Evolutionary conservation across 2,797 vertebrate genomes (phyloP), one percentile per base, ranked within the genome.

Genomic region (Epinephelus coioides): DNA sequence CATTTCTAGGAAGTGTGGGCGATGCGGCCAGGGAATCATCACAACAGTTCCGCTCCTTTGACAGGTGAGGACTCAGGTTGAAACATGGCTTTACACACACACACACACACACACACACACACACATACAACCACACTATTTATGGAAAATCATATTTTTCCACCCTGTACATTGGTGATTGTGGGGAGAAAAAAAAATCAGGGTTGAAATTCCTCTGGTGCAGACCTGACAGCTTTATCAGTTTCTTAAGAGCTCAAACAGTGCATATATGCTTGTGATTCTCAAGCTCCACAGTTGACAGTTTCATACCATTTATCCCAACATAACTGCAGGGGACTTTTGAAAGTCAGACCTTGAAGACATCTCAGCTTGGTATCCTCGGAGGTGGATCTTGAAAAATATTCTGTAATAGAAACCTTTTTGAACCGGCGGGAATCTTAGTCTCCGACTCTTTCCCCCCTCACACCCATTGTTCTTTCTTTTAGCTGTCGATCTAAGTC

Each of bases 1-100:
- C 96, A 6, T 98, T 98, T 84, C 94, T 98, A 2, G 97, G 97
- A 46, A 83, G 91, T n/a, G 89, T 96, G 61, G 94, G 95, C 0
- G 96, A 98, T 1, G 80, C 92, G 4, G 88, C 92, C 84, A 89
- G 85, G 53, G 96, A 98, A 3, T 95, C 95, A 1, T 92, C 96
- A 1, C 86, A 95, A 23, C 97, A 97, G 82, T 98, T 98, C 89
- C 95, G 95, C 78, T 99, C 98, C 10, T 99, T 99, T 89, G 98
- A 99, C 94, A 97, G 98, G 98, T 99, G 94, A 92, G 89, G 12
- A 7, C 30, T 21, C 50, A 7, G 14, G 49, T 69, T 79, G 4
- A 56, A 47, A 62, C 40, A 46, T 11, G 34, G 12, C 38, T 69
- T 54, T 15, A 67, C 8, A 53, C 15, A 44, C 12, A 53, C 15